Conservation (phyloP, 2,797 vertebrate species). For the Scomberomorus guttatus region DNA sequence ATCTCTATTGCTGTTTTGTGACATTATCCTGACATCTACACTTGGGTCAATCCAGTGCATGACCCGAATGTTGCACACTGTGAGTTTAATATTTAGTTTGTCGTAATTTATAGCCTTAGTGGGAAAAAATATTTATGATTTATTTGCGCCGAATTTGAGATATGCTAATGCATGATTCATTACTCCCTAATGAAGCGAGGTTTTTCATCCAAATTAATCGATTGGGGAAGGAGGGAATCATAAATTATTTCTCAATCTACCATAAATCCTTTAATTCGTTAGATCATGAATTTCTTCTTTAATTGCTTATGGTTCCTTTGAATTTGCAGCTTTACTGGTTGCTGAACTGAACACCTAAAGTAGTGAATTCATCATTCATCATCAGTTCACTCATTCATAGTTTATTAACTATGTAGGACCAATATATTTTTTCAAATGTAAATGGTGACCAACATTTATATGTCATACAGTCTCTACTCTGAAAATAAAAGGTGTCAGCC, state of each 20-base stretch:
- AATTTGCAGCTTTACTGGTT: conserved; percentile 14
- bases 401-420: background rate
- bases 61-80: background rate
- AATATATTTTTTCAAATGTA: background rate
- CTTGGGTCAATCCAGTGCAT: background rate
- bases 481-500: conserved; percentile 1
- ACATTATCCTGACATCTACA: background rate
- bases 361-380: background rate
- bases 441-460: too few species aligned
- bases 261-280: conserved; percentile 41
- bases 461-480: background rate
- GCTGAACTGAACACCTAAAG: background rate
- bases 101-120: conserved; percentile 23
- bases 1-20: background rate
- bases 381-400: too few species aligned
- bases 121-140: conserved; percentile 40
- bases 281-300: conserved; percentile 46
- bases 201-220: conserved; percentile 70
- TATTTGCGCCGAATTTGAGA: conserved; percentile 51
- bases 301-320: conserved; percentile 8
- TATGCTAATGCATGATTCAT: conserved; percentile 67
- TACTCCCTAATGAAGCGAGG: conserved; percentile 39
- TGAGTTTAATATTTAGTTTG: conserved; percentile 11
- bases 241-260: conserved; percentile 65
- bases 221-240: conserved; percentile 60